These are phyloP conservation scores for Chroicocephalus ridibundus DNA, from an alignment of 2,113 vertebrate species.

Conservation along the genomic window DNA sequence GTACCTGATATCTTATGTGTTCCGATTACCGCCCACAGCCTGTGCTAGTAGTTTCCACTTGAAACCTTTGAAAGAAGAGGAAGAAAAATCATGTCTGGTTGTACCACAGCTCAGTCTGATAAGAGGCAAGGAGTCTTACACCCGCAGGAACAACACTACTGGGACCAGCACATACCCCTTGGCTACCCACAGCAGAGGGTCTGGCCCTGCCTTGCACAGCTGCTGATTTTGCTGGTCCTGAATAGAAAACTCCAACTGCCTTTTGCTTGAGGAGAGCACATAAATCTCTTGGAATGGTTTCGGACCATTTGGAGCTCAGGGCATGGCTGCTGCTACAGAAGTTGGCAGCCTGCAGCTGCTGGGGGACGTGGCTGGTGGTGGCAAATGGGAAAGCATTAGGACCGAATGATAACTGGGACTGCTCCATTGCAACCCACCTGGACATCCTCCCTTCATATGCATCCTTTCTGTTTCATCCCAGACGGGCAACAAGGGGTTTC, in stretches of 20 bases:
- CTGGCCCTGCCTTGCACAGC: neutral
- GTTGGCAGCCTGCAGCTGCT: neutral
- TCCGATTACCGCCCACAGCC: neutral
- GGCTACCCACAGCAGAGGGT: neutral
- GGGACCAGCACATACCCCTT: too few species aligned
- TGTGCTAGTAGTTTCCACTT: neutral
- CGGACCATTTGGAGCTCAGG: accelerated
- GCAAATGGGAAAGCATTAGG: neutral
- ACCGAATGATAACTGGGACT: neutral
- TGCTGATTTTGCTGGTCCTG: neutral
- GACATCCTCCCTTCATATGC: neutral
- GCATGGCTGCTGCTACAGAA: neutral
- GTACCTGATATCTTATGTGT: neutral
- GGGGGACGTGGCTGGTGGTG: neutral
- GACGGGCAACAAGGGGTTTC: neutral
- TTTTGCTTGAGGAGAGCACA: neutral
- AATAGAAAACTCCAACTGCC: neutral
- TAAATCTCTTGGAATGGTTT: neutral
- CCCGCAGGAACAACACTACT: neutral
- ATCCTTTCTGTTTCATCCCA: neutral
- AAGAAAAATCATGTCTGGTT: neutral
- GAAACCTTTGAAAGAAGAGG: neutral
- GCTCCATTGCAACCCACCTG: neutral
- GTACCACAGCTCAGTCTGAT: neutral
- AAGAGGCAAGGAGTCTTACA: neutral